Conservation (phyloP, 2,113 vertebrate genomes). For the Dasyurus viverrinus region DNA sequence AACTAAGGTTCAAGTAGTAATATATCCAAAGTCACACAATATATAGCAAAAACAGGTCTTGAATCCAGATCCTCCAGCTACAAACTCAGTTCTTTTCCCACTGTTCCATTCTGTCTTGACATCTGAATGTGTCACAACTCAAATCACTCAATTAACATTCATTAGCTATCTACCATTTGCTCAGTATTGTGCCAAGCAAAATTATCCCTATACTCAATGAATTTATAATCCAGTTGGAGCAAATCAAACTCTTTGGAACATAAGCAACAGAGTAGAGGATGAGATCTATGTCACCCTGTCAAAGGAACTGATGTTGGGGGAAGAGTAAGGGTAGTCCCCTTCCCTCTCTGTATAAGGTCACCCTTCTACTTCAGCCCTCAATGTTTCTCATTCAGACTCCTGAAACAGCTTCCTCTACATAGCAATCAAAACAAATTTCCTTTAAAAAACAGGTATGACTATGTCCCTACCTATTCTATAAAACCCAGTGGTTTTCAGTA, state of each 20-base stretch:
- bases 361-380: background rate
- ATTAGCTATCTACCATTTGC: background rate
- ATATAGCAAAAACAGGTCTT: background rate
- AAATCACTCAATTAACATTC: background rate
- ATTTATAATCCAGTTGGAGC: background rate
- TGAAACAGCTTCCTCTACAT: background rate
- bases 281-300: background rate
- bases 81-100: background rate
- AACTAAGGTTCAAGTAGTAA: background rate
- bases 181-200: background rate
- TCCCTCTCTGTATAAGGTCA: background rate
- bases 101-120: background rate
- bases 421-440: background rate
- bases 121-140: background rate
- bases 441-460: background rate
- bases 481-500: background rate
- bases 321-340: background rate
- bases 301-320: background rate
- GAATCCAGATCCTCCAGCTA: background rate
- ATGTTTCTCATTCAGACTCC: background rate
- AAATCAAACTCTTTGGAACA: background rate
- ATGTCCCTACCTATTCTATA: background rate
- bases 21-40: background rate
- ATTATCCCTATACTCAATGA: background rate
- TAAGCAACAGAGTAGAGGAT: background rate